Evolutionary conservation across 2,797 vertebrate genomes (phyloP).

Genomic region (Hirundo rustica): DNA sequence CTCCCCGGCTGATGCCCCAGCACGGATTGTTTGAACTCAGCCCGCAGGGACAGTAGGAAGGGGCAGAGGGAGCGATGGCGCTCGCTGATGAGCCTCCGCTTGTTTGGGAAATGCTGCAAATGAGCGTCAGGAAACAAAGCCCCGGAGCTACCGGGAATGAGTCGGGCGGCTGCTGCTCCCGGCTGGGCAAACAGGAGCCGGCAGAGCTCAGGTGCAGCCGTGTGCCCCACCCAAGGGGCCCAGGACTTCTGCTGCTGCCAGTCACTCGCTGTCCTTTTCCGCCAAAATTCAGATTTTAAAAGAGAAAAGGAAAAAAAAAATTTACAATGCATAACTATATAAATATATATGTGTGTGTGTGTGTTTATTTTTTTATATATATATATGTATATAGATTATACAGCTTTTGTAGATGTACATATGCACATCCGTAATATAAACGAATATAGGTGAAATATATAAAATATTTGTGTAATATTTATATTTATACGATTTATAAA

Average conservation of each 20-base stretch:
- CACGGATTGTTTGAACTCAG: background rate
- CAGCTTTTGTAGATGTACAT: background rate
- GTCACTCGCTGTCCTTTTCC: background rate
- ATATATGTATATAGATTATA: background rate
- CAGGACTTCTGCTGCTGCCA: background rate
- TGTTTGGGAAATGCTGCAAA: background rate
- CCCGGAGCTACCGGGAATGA: background rate
- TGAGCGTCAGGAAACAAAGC: background rate
- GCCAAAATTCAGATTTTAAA: background rate
- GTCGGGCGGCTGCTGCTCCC: background rate
- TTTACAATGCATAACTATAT: background rate
- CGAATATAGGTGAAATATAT: background rate
- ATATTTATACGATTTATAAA: too few species aligned
- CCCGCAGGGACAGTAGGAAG: background rate
- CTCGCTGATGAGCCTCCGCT: background rate
- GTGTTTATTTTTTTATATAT: too few species aligned
- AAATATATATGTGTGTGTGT: too few species aligned
- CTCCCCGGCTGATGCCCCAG: background rate
- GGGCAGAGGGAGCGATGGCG: background rate
- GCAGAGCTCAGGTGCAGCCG: background rate
- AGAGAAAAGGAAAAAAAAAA: background rate
- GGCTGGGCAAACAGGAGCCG: background rate
- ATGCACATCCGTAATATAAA: background rate
- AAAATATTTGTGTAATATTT: background rate
- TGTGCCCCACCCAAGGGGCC: background rate